Conservation (phyloP, 2,113 vertebrate genomes). For the Apaloderma vittatum region DNA sequence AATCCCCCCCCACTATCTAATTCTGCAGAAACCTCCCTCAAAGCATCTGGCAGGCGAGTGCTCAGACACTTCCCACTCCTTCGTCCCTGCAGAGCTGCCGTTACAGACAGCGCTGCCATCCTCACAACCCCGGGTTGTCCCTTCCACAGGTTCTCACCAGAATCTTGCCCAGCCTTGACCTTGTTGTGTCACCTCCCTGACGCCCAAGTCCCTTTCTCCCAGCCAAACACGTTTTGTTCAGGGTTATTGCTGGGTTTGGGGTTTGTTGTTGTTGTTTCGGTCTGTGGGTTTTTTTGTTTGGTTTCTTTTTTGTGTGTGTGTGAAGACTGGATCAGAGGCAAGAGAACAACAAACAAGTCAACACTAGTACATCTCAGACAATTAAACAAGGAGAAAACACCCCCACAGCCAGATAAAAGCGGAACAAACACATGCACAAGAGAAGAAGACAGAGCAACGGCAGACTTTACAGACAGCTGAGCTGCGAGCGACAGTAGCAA, state of each 20-base stretch:
- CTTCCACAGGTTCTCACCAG: not conserved
- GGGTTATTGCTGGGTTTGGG: not conserved
- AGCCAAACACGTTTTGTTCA: fast-evolving
- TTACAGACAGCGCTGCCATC: not conserved
- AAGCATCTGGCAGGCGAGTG: not conserved
- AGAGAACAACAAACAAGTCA: not conserved
- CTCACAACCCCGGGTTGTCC: fast-evolving
- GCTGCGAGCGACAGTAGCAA: not conserved
- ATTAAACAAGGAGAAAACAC: not conserved
- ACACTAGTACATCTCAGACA: not conserved
- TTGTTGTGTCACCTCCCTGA: not conserved
- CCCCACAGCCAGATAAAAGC: not conserved
- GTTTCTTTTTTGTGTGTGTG: not conserved
- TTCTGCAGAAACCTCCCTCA: not conserved
- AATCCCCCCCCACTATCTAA: not conserved
- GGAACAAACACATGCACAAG: not conserved
- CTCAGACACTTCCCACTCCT: not conserved
- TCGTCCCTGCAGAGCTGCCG: not conserved
- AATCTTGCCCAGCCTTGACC: not conserved
- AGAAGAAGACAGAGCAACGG: not conserved
- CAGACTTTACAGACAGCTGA: not conserved
- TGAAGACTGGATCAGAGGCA: conserved; percentile 11
- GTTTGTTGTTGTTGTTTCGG: not conserved
- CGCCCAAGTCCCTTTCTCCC: not conserved
- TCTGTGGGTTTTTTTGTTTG: not conserved